Evolutionary conservation across 2,888 invertebrate genomes (phyloP), one percentile per base, ranked within the genome.

Genomic region (Cenopis cana): DNA sequence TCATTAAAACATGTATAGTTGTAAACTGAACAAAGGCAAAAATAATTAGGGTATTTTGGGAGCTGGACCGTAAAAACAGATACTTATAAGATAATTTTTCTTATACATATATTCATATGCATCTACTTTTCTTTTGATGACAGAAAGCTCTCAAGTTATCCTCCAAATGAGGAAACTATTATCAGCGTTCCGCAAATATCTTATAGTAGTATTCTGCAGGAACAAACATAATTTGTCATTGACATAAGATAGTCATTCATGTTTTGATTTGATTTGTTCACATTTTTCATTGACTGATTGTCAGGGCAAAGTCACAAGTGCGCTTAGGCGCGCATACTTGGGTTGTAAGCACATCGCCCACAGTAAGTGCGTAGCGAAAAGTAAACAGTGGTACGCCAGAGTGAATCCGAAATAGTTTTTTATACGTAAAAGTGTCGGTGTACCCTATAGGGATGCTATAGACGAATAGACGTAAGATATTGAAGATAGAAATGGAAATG

Each of bases 311-410:
- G 91, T 94, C 90, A 91, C 91, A 83, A 88, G 86, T 82, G 94
- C 93, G 83, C 89, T 94, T 79, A 90, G 94, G 87, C 88, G 93
- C 82, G 93, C 92, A 77, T 94, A 94, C 89, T 93, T 93, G 89
- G 90, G 93, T 93, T 94, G 93, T 94, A 94, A 94, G 90, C 89
- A 87, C 86, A 89, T 91, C 85, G 93, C 93, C 84, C 93, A 93
- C 93, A 94, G 94, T 94, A 94, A 94, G 94, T 93, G 84, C 84
- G 89, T 93, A 93, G 92, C 79, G 72, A 78, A 76, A 59, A 33
- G 57, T 33, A 57, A 54, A 55, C 60, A 24, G 41, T 61, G 52
- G 56, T 79, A 79, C 78, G 75, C 65, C 75, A 68, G 68, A 74
- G 75, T 62, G 70, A 59, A 74, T 49, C 59, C 73, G 65, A 66